Base-by-base conservation (phyloP, 2,113 vertebrate species). In the Callipepla californica region DNA sequence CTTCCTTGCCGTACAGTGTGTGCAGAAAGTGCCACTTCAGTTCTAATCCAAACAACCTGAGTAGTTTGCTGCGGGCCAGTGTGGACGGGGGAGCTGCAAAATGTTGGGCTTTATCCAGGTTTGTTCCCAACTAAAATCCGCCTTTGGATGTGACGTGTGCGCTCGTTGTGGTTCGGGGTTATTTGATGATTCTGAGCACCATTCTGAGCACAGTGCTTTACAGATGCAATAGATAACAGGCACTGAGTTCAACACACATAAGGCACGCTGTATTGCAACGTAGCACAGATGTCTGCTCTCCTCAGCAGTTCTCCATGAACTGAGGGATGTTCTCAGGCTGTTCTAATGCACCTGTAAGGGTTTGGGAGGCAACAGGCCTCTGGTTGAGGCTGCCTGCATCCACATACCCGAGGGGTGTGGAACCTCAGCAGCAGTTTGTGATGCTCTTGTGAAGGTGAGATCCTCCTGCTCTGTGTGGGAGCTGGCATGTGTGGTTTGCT, bases 191-290 rank as follows among this genome's bases (percentile, higher is more conserved):
- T 73, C 50, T 19, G 28, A 75, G 5, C 44, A 32, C 32, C 19
- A 1, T 51, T 48, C 16, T 23, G 16, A 26, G 4, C 13, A 14
- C 16, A 0, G 0, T 4, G 13, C 70, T 40, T 34, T 34, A 7
- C 51, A 65, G 74, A 17, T 34, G n/a, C 6, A 34, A 7, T 17
- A 16, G 73, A 16, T 22, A 34, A 6, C 19, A 23, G 55, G 70
- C 17, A 1, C 3, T 6, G 38, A 4, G 32, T 34, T 34, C 40
- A 36, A 1, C 11, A 25, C 2, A 4, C 42, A 28, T 16, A 5
- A 45, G 7, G 2, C 5, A 6, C 28, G 10, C 10, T 2, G 4
- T 36, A 9, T 16, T 40, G 36, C 74, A 3, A 1, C 28, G 1
- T 0, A 50, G 48, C 26, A 8, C 30, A 22, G 8, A 11, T 72